phyloP scores from a whole-genome alignment of 2,113 vertebrate genomes.

The Scolopax mira region DNA sequence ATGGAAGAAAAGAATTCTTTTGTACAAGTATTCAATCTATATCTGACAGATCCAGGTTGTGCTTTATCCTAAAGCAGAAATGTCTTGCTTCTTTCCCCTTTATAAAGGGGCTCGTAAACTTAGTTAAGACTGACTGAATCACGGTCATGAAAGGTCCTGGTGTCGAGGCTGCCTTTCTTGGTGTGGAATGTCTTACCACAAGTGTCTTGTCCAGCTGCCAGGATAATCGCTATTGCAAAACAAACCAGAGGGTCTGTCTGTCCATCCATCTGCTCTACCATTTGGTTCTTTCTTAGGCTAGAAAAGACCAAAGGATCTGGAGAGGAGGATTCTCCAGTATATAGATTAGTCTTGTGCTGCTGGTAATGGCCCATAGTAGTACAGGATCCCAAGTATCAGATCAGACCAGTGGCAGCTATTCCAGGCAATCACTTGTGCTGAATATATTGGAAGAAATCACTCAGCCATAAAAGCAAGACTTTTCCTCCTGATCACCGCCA shows the following conservation, averaged over 20 bases:
- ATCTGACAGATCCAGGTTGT: not conserved
- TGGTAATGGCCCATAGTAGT: not conserved
- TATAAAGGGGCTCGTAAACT: not conserved
- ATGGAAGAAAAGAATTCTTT: not conserved
- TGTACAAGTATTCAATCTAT: not conserved
- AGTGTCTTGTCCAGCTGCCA: not conserved
- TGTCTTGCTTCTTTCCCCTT: not conserved
- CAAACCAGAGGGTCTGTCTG: not conserved
- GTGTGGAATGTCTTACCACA: not conserved
- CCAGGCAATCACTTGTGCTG: not conserved
- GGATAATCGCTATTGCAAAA: not conserved
- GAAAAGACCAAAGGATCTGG: not conserved
- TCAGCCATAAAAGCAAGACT: not conserved
- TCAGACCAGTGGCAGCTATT: not conserved
- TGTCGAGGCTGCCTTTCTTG: not conserved
- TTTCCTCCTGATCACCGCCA: not conserved
- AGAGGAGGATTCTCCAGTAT: not conserved
- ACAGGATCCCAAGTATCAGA: not conserved
- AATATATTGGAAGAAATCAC: not conserved
- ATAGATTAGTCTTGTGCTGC: not conserved
- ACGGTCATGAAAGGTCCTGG: not conserved
- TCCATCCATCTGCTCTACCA: not conserved
- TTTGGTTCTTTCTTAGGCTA: not conserved
- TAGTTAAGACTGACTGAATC: not conserved
- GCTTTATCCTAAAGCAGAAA: slow-evolving; percentile 38